Base-by-base conservation (phyloP, 1,140 invertebrate genomes). In the Drosophila busckii region DNA sequence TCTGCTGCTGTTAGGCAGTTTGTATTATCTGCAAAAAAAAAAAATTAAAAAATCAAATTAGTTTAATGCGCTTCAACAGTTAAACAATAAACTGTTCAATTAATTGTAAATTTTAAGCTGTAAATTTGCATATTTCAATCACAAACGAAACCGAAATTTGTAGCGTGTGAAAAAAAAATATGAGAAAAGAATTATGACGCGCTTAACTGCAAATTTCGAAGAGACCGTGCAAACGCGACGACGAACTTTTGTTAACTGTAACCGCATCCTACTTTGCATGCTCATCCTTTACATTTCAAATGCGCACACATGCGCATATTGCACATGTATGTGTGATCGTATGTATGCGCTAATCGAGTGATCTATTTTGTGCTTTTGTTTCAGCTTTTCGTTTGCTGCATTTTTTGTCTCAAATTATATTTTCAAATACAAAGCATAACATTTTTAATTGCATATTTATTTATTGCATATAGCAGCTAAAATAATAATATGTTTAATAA, bases 11-110 rank as follows among this genome's bases (percentile, higher is more conserved):
- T 55, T 20, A 65, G 19, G 26, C 60, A 45, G 34, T 26, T 46
- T 23, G 38, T 46, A 46, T 61, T 80, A 56, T 82, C 75, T 82
- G 70, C 32, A 82, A 82, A 31, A 25, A 50, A 16, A 25, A 20
- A 45, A 26, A 12, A 38, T 4, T 32, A 23, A 25, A 38, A 0
- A 2, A 17, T 26, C 37, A 26, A 23, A 46, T 54, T 42, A 37
- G 29, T 19, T 16, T 38, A 26, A 22, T n/a, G 8, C n/a, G 12
- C 6, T 23, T 23, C 13, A 25, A 20, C 12, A 15, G 16, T 40
- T n/a, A 16, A 41, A 20, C 4, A 25, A 25, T 25, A 9, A 8
- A 26, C 29, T 31, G n/a, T n/a, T n/a, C n/a, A n/a, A n/a, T n/a
- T n/a, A n/a, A n/a, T n/a, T n/a, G n/a, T n/a, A n/a, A n/a, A n/a